Evolutionary conservation across 1,140 invertebrate genomes (phyloP).

Genomic region (Magallana gigas): DNA sequence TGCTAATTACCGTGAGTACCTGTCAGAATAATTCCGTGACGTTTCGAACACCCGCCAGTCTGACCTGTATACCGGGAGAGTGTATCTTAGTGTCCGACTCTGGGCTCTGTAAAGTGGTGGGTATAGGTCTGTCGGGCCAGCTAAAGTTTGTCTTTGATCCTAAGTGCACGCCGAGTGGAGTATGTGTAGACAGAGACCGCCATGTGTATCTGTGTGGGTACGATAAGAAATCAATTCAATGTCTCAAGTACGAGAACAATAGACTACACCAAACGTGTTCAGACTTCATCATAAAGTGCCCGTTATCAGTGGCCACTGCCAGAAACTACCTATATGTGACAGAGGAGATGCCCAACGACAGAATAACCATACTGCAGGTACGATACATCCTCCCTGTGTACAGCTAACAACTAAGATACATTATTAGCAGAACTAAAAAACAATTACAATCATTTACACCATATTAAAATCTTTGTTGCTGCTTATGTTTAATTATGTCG

Average conservation of each 20-base stretch:
- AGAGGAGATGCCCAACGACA: constrained; percentile 43
- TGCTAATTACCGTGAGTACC: constrained; percentile 23
- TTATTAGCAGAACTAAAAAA: too few species aligned
- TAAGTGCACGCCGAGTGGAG: constrained; percentile 23
- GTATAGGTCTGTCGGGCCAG: constrained; percentile 14
- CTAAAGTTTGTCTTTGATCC: constrained; percentile 45
- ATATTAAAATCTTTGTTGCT: background rate
- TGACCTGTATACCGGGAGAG: constrained; percentile 18
- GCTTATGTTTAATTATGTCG: background rate
- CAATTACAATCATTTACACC: background rate
- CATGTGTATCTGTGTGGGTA: constrained; percentile 39
- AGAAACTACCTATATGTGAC: constrained; percentile 19
- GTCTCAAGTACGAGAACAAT: constrained; percentile 23
- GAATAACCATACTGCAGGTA: constrained; percentile 32
- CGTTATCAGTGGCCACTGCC: constrained; percentile 24
- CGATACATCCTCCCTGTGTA: too few species aligned
- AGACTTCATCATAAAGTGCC: constrained; percentile 17
- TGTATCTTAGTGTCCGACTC: constrained; percentile 43
- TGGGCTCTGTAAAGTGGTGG: constrained; percentile 38
- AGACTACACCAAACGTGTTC: background rate
- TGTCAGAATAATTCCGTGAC: background rate
- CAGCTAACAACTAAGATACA: too few species aligned
- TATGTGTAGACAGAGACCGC: background rate
- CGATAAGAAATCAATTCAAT: constrained; percentile 30
- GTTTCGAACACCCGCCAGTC: constrained; percentile 40